Evolutionary conservation across 2,797 vertebrate genomes (phyloP), one percentile per base, ranked within the genome.

Genomic region (Chromobotia macracanthus): DNA sequence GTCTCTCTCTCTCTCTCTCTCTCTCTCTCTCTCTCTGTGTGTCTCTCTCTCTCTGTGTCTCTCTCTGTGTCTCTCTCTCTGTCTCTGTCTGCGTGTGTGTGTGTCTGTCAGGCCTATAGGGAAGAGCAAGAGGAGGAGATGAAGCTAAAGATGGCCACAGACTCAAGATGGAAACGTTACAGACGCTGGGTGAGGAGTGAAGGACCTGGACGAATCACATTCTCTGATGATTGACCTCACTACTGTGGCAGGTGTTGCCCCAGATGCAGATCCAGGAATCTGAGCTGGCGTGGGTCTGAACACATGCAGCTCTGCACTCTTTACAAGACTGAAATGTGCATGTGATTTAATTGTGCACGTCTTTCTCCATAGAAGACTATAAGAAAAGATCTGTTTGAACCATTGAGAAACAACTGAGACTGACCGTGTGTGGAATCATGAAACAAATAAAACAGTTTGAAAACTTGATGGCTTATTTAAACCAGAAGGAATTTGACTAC

Each of bases 111-210:
- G 97, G 86, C 93, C 12, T 96, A 97, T 85, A 96, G 91, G 85
- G 92, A 88, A 78, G 95, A 98, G 79, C 97, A 99, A 87, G 96
- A 98, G 81, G 96, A 98, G 84, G 96, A 98, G 85, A 92, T 98
- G 88, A 99, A 99, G 91, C 92, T 95, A 70, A 98, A 97, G 85
- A 94, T 98, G 95, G 97, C 97, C 2, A 94, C 90, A 19, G 96
- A 98, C 86, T 93, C 96, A 0, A 92, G 97, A 69, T 98, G 97
- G 97, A 99, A 98, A 88, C 91, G 96, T 61, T 99, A 99, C 44
- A 92, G 97, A 8, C 92, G 97, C 18, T 99, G 97, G 97, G 97
- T 98, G 97, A 98, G 91, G 87, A 98, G 95, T 25, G 97, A 99
- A 89, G 97, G 97, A 1, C 97, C 97, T 0, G 96, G 97, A 4